These are phyloP conservation scores for Xenopus borealis DNA, from an alignment of 2,113 vertebrate species.

Conservation along the genomic window DNA sequence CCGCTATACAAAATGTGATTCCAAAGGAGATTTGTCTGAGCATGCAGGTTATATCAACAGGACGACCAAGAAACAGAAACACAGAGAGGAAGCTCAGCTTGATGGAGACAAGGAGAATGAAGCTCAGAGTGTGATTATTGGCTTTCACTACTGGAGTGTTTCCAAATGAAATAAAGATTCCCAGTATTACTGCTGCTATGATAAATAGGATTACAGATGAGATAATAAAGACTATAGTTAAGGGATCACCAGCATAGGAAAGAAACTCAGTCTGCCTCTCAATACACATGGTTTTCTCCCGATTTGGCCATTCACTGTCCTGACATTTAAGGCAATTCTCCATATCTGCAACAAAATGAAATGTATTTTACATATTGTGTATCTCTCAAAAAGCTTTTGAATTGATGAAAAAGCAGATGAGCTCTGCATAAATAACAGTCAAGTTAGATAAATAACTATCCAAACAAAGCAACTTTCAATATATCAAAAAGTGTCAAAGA, in stretches of 20 bases:
- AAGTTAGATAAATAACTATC: too few species aligned
- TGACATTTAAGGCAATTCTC: constrained; percentile 14
- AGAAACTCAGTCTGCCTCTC: neutral
- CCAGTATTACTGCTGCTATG: neutral
- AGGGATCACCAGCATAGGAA: neutral
- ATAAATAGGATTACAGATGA: neutral
- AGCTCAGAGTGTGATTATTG: constrained; percentile 7
- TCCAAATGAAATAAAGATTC: neutral
- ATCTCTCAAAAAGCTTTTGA: too few species aligned
- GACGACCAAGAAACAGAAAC: neutral
- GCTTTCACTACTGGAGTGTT: constrained; percentile 7
- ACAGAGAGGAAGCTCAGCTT: constrained; percentile 3
- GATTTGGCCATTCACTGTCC: neutral
- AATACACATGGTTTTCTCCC: neutral
- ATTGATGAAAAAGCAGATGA: too few species aligned
- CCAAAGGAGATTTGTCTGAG: neutral
- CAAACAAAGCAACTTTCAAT: too few species aligned
- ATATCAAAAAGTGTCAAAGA: too few species aligned
- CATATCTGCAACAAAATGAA: neutral
- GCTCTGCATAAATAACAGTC: too few species aligned
- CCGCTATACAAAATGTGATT: neutral
- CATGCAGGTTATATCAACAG: constrained; percentile 4
- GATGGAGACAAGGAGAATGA: constrained; percentile 4
- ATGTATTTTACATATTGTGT: too few species aligned
- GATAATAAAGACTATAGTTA: neutral